Conservation (phyloP, 2,888 invertebrate genomes). For the Palloptera scutellata region DNA sequence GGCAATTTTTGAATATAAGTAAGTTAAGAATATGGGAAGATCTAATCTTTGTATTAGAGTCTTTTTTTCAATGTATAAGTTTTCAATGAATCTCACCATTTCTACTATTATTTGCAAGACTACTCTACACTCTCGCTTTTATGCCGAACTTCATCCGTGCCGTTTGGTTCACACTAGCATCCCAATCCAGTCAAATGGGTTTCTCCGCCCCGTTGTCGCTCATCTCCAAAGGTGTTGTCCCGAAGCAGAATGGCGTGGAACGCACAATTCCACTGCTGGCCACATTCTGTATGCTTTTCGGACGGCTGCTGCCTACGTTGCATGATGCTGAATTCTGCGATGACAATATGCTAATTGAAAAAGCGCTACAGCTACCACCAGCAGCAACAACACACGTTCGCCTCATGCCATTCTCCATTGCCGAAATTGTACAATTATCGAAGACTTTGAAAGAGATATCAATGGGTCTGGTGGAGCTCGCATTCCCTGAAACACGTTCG, state of each 20-base stretch:
- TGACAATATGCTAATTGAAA: conserved; percentile 57
- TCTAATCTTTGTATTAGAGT: neutral
- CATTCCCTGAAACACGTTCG: conserved; percentile 80
- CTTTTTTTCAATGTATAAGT: neutral
- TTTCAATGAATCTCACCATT: neutral
- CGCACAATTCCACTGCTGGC: conserved; percentile 80
- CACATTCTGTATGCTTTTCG: conserved; percentile 85
- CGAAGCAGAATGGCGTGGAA: conserved; percentile 68
- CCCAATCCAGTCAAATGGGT: conserved; percentile 60
- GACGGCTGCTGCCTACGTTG: conserved; percentile 79
- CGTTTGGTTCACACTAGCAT: conserved; percentile 71
- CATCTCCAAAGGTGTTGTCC: conserved; percentile 64
- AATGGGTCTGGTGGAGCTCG: conserved; percentile 84
- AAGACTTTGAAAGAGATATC: conserved; percentile 80
- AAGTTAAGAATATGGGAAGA: conserved; percentile 49
- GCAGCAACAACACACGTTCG: conserved; percentile 49
- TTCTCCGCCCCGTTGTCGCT: conserved; percentile 62
- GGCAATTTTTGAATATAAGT: conserved; percentile 87
- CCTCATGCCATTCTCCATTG: conserved; percentile 73
- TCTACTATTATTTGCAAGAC: conserved; percentile 61
- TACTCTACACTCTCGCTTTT: conserved; percentile 82
- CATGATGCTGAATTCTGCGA: conserved; percentile 86
- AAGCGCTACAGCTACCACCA: conserved; percentile 42
- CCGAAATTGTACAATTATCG: conserved; percentile 76
- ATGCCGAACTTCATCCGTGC: conserved; percentile 80